phyloP scores from a whole-genome alignment of 35 echinoderm and acorn worm genomes.

The Nesometra sesokonis region DNA sequence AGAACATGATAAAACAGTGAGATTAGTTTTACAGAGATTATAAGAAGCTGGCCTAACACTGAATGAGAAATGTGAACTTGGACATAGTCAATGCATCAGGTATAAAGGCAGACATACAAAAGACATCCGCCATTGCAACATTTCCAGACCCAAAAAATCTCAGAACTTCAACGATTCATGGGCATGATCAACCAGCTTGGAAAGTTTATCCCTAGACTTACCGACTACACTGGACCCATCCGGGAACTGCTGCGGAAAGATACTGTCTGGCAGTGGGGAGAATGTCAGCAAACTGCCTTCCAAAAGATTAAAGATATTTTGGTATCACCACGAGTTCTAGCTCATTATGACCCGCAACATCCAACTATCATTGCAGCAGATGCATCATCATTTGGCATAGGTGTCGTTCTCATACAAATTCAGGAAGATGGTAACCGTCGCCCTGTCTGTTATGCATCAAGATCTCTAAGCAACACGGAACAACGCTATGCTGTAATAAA shows the following conservation, averaged over 20 bases:
- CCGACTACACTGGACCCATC: slow-evolving; percentile 22
- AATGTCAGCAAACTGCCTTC: slow-evolving; percentile 27
- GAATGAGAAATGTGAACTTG: slow-evolving; percentile 1
- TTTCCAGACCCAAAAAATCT: background rate
- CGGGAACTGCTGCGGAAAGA: slow-evolving; percentile 28
- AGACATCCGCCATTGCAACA: background rate
- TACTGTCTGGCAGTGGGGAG: slow-evolving; percentile 40
- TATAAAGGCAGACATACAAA: background rate
- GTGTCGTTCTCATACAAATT: slow-evolving; percentile 25
- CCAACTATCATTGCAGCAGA: slow-evolving; percentile 36
- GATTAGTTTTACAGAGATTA: background rate
- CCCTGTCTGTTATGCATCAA: slow-evolving; percentile 41
- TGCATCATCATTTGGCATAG: slow-evolving; percentile 30
- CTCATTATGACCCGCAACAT: slow-evolving; percentile 23
- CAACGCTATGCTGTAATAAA: slow-evolving; percentile 51
- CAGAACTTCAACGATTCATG: slow-evolving; percentile 38
- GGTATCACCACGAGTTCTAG: slow-evolving; percentile 16
- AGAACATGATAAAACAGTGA: slow-evolving; percentile 13
- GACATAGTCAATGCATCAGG: background rate
- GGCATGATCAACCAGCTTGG: slow-evolving; percentile 32
- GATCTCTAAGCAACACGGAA: slow-evolving; percentile 26
- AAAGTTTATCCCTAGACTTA: slow-evolving; percentile 42
- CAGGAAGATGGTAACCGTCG: slow-evolving; percentile 27
- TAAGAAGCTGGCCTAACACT: slow-evolving; percentile 29
- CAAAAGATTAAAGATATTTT: slow-evolving; percentile 31